These are phyloP conservation scores for Agelastica alni DNA, from an alignment of 2,888 invertebrate species.

Conservation along the genomic window DNA sequence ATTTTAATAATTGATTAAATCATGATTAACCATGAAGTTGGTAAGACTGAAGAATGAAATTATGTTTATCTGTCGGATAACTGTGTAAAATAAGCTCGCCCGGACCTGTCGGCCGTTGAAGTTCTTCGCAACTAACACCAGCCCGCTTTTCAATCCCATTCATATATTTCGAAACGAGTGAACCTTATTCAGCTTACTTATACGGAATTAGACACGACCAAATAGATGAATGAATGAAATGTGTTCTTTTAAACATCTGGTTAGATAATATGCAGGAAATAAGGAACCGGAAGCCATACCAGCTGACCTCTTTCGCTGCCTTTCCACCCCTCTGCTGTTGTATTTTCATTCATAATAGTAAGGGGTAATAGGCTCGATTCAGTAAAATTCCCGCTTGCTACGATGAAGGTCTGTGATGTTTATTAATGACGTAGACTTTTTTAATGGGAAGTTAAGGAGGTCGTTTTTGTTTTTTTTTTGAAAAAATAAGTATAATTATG, in stretches of 20 bases:
- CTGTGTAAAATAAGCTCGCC: conserved; percentile 1
- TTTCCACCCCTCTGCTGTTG: conserved; percentile 25
- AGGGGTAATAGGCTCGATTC: conserved; percentile 14
- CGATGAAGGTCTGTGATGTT: background rate
- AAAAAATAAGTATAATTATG: no score
- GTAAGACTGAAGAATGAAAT: no score
- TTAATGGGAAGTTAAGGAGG: no score
- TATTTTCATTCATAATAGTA: conserved; percentile 26
- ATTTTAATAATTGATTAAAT: background rate
- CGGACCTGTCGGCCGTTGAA: conserved; percentile 24
- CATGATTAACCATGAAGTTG: no score
- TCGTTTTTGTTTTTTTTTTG: no score
- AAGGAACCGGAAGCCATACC: conserved; percentile 33
- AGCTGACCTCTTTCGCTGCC: conserved; percentile 27
- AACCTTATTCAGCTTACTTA: conserved; percentile 43
- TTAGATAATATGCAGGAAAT: conserved; percentile 41
- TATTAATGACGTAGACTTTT: no score
- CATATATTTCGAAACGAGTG: conserved; percentile 41
- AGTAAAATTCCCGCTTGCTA: background rate
- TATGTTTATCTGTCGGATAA: no score
- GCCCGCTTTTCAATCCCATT: conserved; percentile 55
- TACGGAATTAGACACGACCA: conserved; percentile 52
- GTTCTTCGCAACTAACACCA: conserved; percentile 33
- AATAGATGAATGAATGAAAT: conserved; percentile 50
- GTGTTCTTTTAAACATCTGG: conserved; percentile 42